Base-by-base conservation (phyloP, 2,888 invertebrate genomes). In the Eucera pruinosa region DNA sequence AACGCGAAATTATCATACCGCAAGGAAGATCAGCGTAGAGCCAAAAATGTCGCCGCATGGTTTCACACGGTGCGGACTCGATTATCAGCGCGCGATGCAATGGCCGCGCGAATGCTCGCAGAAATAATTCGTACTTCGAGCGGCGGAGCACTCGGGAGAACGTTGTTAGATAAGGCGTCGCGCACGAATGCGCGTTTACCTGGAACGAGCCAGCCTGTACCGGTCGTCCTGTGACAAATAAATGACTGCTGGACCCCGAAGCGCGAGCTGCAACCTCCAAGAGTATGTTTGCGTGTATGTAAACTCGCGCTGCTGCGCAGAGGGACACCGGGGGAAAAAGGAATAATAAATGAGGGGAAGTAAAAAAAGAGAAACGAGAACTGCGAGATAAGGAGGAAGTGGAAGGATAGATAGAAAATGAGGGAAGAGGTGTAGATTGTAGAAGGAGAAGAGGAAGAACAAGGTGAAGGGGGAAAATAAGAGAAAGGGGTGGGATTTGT, bases 281-380 rank as follows among this genome's bases (percentile, higher is more conserved):
- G 65, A 57, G 73, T 66, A 69, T 72, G 80, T 70, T 79, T 67
- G 80, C 74, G 74, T 74, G 79, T 71, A 74, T 54, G 73, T 78
- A 64, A 70, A 74, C 78, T 70, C 33, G 57, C 67, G 64, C 48
- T 43, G 58, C 43, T 18, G 50, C 58, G 58, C 33, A 45, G 48
- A 60, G 18, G 43, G 41, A 39, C 41, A 33, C 23, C 20, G 27
- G 52, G 47, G n/a, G 45, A 23, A 55, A 69, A 45, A 54, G 33
- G 54, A 33, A 48, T 39, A 50, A 36, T 55, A 39, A 25, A 52
- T 33, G 52, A 27, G 52, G 57, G 52, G 39, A 54, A 25, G 48
- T n/a, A 20, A 65, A 58, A n/a, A 64, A 80, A 30, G 61, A 67
- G 69, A 61, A 78, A 50, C 73, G 33, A 20, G 36, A 36, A 9